These are phyloP conservation scores for Junonia oenone DNA, from an alignment of 2,888 invertebrate genomes.

Conservation along the genomic window DNA sequence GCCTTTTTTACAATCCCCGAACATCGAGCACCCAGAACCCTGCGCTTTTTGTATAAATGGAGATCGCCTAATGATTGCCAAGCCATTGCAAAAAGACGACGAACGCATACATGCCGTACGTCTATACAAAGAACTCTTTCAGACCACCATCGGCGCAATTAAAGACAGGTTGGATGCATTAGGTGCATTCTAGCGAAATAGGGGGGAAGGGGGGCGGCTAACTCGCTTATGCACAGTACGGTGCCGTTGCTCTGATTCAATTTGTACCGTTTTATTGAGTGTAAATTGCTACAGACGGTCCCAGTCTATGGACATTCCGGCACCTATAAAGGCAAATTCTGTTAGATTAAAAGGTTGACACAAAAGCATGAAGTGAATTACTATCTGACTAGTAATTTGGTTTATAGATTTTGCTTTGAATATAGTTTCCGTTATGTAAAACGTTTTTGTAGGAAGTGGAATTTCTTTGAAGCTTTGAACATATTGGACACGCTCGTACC, in stretches of 20 bases:
- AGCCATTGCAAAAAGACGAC: constrained; percentile 2
- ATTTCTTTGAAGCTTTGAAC: too few relatives aligned
- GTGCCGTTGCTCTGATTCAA: constrained; percentile 43
- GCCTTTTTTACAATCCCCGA: constrained; percentile 4
- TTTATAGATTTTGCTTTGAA: neutral
- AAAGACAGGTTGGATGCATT: constrained; percentile 37
- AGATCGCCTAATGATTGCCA: constrained; percentile 5
- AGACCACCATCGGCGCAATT: constrained; percentile 30
- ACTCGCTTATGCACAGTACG: constrained; percentile 43
- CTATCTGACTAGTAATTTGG: neutral
- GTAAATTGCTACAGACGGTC: constrained; percentile 45
- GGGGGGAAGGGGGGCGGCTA: constrained; percentile 32
- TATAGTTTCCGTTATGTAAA: neutral
- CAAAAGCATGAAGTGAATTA: constrained; percentile 2
- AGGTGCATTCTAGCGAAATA: constrained; percentile 33
- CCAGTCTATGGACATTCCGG: constrained; percentile 4
- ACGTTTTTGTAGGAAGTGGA: neutral
- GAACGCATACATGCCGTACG: constrained; percentile 1
- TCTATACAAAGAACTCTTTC: constrained; percentile 23
- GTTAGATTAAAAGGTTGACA: constrained; percentile 10
- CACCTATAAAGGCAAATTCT: constrained; percentile 12
- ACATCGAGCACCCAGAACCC: neutral
- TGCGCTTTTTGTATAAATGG: constrained; percentile 4
- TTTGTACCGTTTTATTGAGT: constrained; percentile 52
- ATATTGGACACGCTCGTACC: too few relatives aligned